Conservation (phyloP, 2,888 invertebrate genomes). For the Geotrupes spiniger region DNA sequence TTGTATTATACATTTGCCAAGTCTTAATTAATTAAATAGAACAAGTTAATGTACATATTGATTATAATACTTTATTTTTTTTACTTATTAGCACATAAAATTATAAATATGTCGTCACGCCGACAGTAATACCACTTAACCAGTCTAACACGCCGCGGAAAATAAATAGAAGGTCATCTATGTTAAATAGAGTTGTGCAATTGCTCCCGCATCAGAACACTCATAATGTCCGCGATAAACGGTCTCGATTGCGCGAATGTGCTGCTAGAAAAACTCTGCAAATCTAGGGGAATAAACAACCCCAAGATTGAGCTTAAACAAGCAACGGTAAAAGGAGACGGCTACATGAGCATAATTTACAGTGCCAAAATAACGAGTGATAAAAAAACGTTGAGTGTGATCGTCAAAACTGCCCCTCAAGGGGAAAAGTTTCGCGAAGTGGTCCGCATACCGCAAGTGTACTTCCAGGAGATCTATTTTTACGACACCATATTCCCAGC, state of each 20-base stretch:
- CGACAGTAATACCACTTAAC: too few species aligned
- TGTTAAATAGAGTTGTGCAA: too few species aligned
- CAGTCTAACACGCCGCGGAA: too few species aligned
- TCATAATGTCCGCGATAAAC: neutral
- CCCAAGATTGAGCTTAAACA: slow-evolving; percentile 9
- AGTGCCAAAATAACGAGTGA: slow-evolving; percentile 15
- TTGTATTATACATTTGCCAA: too few species aligned
- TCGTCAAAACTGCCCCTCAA: slow-evolving; percentile 14
- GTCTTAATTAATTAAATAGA: too few species aligned
- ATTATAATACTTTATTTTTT: too few species aligned
- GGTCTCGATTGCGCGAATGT: neutral
- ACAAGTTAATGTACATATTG: too few species aligned
- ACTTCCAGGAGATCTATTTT: slow-evolving; percentile 16
- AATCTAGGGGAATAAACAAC: neutral
- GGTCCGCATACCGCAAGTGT: slow-evolving; percentile 11
- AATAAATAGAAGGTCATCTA: too few species aligned
- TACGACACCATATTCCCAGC: slow-evolving; percentile 18
- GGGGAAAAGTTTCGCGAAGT: slow-evolving; percentile 1
- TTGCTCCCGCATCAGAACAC: too few species aligned
- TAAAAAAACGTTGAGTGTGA: slow-evolving; percentile 3
- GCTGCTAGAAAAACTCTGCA: neutral
- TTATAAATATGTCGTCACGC: too few species aligned
- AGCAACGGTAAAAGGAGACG: slow-evolving; percentile 22
- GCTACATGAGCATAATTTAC: slow-evolving; percentile 21
- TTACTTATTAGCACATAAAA: too few species aligned